A percentile compares a stretch with the other conserved stretches of the same genome.
Conservation (phyloP, 2,113 vertebrate species). For the Perca flavescens region DNA sequence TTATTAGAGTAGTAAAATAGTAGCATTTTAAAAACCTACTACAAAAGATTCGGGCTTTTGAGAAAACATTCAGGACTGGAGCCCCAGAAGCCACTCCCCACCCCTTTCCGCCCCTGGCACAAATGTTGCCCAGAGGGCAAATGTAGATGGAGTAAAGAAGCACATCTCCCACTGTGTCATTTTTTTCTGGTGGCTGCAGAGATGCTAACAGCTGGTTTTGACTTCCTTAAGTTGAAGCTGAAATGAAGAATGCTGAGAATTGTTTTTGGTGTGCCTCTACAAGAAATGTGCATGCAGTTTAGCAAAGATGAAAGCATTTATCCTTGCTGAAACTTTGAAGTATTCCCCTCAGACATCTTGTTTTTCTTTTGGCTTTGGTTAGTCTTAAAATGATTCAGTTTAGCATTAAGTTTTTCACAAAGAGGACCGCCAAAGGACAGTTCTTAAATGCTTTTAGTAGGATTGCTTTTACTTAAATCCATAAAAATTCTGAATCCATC, state of each 20-base stretch:
- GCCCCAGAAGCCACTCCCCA: too few species aligned
- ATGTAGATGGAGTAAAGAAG: background rate
- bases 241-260: slow-evolving; percentile 12
- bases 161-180: background rate
- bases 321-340: slow-evolving; percentile 14
- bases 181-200: slow-evolving; percentile 30
- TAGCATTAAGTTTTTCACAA: background rate
- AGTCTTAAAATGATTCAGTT: slow-evolving; percentile 4
- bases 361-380: slow-evolving; percentile 18
- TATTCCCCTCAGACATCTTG: slow-evolving; percentile 12
- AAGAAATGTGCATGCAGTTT: slow-evolving; percentile 40
- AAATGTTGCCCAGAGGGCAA: slow-evolving; percentile 1
- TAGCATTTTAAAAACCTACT: too few species aligned
- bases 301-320: slow-evolving; percentile 25
- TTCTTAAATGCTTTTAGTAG: slow-evolving; percentile 6
- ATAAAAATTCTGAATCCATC: background rate
- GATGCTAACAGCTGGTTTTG: slow-evolving; percentile 48
- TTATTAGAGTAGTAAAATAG: too few species aligned
- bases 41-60: too few species aligned
- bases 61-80: too few species aligned
- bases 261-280: slow-evolving; percentile 22
- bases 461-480: slow-evolving; percentile 9
- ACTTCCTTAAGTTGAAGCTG: slow-evolving; percentile 18
- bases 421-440: background rate
- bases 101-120: background rate